phyloP scores from a whole-genome alignment of 1,140 invertebrate genomes.

The Carposina sasakii region DNA sequence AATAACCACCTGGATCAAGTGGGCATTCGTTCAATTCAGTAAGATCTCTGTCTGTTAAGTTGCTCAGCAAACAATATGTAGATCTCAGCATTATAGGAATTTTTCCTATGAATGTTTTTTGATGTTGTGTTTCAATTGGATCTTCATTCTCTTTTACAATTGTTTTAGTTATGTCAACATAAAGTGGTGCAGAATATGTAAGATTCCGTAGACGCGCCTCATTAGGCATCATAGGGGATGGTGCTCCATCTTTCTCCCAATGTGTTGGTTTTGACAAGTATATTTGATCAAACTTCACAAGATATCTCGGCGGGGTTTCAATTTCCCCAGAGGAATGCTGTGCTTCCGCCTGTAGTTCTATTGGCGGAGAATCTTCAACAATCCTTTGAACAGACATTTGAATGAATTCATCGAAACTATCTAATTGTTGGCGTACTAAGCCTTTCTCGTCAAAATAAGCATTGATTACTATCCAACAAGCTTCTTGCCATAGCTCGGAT shows the following conservation, averaged over 20 bases:
- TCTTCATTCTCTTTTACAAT: constrained; percentile 93
- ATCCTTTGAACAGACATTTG: constrained; percentile 99
- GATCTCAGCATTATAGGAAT: constrained; percentile 99
- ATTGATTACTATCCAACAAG: constrained; percentile 99
- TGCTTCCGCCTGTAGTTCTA: constrained; percentile 97
- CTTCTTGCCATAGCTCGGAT: constrained; percentile 97
- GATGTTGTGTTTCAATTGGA: constrained; percentile 93
- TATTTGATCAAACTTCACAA: constrained; percentile 98
- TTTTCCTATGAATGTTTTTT: constrained; percentile 99
- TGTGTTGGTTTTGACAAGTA: constrained; percentile 99
- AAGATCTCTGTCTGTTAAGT: constrained; percentile 97
- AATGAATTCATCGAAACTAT: constrained; percentile 99
- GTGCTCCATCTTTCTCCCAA: constrained; percentile 99
- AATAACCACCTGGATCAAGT: constrained; percentile 97
- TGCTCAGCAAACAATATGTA: constrained; percentile 95
- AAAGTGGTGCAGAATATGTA: constrained; percentile 97
- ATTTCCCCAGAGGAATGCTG: constrained; percentile 95
- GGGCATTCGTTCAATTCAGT: constrained; percentile 99
- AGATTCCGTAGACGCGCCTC: constrained; percentile 92
- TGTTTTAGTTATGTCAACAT: constrained; percentile 98
- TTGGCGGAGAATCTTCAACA: constrained; percentile 97
- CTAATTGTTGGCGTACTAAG: constrained; percentile 97
- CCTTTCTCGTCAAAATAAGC: constrained; percentile 99
- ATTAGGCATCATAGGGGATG: constrained; percentile 99
- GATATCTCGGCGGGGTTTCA: constrained; percentile 92